Evolutionary conservation across 2,113 vertebrate genomes (phyloP), one percentile per base, ranked within the genome.

Genomic region (Pavo muticus): DNA sequence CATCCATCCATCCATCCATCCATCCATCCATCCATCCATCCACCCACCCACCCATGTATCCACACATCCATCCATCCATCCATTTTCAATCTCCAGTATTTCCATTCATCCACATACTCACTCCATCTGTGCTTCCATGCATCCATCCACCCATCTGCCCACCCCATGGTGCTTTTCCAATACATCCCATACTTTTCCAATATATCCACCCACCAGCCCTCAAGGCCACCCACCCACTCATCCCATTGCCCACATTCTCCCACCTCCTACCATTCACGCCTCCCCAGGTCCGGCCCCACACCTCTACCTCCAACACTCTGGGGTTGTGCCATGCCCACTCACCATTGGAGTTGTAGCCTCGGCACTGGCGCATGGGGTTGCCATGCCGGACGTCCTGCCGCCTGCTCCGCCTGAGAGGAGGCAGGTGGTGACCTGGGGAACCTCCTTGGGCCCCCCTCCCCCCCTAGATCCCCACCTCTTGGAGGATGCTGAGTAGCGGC

Each of bases 331-430:
- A 52, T 4, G 3, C 39, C 16, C 6, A 13, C 97, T 90, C 84
- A 99, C 99, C 98, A 3, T 99, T 99, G 83, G 98, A 98, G 81
- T 99, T 99, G 94, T 99, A 99, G 47, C 99, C 99, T 9, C 99
- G 97, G 97, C 99, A 99, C 96, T 99, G 99, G 52, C 99, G 98
- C 96, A 99, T 97, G 15, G 99, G 99, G 96, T 99, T 99, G 6
- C 99, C 99, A 0, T 99, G 99, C 79, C 99, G 98, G 16, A 99
- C 96, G 1, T 99, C 99, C 97, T 99, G 99, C 70, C 99, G 98
- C 54, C 99, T 98, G 98, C 99, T 99, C 93, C 99, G 98, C 98
- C 99, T 99, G 93, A 6, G 27, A 48, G 61, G 27, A 78, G 30
- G 65, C 0, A 16, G 54, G 61, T 68, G 61, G 32, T 88, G 39